Evolutionary conservation across 2,797 vertebrate genomes (phyloP), one percentile per base, ranked within the genome.

Genomic region (Malurus splendens): DNA sequence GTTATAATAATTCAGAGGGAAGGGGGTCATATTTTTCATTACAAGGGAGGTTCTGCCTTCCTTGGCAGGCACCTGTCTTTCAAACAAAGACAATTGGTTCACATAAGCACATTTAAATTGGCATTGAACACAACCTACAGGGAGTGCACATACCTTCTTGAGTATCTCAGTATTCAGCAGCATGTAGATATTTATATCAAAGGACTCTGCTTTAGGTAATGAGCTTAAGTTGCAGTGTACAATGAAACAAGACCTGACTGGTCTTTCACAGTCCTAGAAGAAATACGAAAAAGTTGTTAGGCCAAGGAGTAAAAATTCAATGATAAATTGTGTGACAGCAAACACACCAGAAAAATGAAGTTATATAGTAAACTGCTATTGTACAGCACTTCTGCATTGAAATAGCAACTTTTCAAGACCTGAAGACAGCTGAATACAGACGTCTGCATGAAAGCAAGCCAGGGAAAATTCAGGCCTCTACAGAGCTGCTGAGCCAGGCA

Each of bases 131-230:
- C 19, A 66, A 82, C 14, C n/a, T 24, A 16, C 36, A 64, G 70
- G n/a, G 38, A 25, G 65, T 85, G 30, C 18, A 84, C 93, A n/a
- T 95, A 99, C 99, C 98, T 97, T 98, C 86, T 99, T 99, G 64
- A 99, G 89, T 84, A 99, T 99, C 96, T 99, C 99, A 3, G 99
- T 99, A 96, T 99, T 99, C 87, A 99, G 98, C 44, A 99, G 97
- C 78, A 98, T 97, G 92, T 98, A 98, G 73, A 99, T 87, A 90
- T 98, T 98, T 90, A 99, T 97, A 83, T 97, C 97, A 64, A 97
- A 95, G 44, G 98, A 97, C 90, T 99, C 98, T 74, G 99, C 98
- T 97, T 98, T 99, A 71, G 98, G 94, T 61, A 99, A 96, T 4
- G 98, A 98, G 55, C 98, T 98, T 91, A 99, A 96, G 39, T 95